Evolutionary conservation across 2,888 invertebrate genomes (phyloP).

Genomic region (Eupithecia subumbrata): DNA sequence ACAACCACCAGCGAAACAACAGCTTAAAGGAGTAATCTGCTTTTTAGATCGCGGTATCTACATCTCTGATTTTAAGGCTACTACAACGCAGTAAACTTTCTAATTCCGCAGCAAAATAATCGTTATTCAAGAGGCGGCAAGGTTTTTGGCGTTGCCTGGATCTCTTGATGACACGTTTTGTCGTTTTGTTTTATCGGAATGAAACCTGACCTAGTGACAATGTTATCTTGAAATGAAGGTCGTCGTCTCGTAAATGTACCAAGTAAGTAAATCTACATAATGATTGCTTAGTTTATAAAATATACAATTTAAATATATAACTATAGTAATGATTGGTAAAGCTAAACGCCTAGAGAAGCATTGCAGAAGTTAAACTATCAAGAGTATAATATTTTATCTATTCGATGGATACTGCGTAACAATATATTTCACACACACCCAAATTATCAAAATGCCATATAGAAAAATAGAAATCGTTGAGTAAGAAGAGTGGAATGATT

Average conservation of each 20-base stretch:
- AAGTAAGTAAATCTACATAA: slow-evolving; percentile 4
- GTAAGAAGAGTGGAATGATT: background rate
- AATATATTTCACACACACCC: background rate
- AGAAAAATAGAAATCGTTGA: slow-evolving; percentile 5
- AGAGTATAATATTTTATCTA: background rate
- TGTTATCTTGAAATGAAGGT: slow-evolving; percentile 25
- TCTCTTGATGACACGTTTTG: slow-evolving; percentile 1
- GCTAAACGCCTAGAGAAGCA: background rate
- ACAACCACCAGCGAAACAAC: slow-evolving; percentile 72
- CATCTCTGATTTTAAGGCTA: slow-evolving; percentile 30
- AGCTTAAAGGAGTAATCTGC: slow-evolving; percentile 59
- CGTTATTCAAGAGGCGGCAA: slow-evolving; percentile 13
- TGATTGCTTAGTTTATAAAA: slow-evolving; percentile 2
- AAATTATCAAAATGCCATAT: background rate
- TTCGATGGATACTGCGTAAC: background rate
- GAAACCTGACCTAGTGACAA: slow-evolving; percentile 27
- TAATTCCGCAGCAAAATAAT: slow-evolving; percentile 43
- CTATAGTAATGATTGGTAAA: slow-evolving; percentile 2
- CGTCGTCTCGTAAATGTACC: slow-evolving; percentile 8
- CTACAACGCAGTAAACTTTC: slow-evolving; percentile 42
- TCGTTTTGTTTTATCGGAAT: slow-evolving; percentile 17
- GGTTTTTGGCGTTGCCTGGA: background rate
- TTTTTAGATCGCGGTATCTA: slow-evolving; percentile 52
- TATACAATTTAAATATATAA: no score
- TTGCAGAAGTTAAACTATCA: slow-evolving; percentile 3